Evolutionary conservation across 2,113 vertebrate species (phyloP).

Genomic region (Pseudolaguvia tuberculata): DNA sequence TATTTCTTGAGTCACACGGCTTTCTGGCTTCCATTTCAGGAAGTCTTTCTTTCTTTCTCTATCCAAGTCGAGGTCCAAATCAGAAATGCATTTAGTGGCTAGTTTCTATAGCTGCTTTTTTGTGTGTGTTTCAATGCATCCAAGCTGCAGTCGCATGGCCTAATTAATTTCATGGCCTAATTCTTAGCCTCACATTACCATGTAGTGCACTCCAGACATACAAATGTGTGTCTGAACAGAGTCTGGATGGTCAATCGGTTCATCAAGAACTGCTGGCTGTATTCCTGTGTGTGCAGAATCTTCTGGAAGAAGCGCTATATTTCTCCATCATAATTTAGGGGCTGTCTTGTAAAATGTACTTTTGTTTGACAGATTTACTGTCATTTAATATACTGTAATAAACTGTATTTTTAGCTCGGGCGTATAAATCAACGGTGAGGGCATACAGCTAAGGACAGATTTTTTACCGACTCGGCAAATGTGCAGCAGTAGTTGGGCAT

Average conservation of each 20-base stretch:
- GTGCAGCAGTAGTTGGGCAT: constrained; percentile 30
- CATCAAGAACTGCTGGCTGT: constrained; percentile 19
- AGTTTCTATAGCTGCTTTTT: constrained; percentile 5
- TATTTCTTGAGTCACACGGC: constrained; percentile 32
- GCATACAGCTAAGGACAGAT: neutral
- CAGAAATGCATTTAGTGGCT: constrained; percentile 33
- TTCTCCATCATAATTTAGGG: constrained; percentile 16
- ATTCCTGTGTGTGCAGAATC: constrained; percentile 10
- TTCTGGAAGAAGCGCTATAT: neutral
- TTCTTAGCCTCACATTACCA: constrained; percentile 28
- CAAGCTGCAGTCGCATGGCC: constrained; percentile 31
- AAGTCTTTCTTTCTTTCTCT: constrained; percentile 26
- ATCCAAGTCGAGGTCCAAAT: constrained; percentile 14
- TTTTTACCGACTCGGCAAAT: constrained; percentile 15
- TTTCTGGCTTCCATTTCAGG: constrained; percentile 38
- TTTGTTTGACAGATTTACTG: constrained; percentile 30
- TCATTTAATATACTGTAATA: neutral
- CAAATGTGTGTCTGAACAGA: constrained; percentile 13
- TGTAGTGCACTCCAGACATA: constrained; percentile 20
- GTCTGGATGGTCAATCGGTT: constrained; percentile 25
- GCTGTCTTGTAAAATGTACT: constrained; percentile 23
- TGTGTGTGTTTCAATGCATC: neutral
- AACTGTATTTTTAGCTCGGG: neutral
- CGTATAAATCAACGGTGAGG: constrained; percentile 16
- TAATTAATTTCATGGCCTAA: constrained; percentile 32